Evolutionary conservation across 2,797 vertebrate species (phyloP).

Genomic region (Echeneis naucrates): DNA sequence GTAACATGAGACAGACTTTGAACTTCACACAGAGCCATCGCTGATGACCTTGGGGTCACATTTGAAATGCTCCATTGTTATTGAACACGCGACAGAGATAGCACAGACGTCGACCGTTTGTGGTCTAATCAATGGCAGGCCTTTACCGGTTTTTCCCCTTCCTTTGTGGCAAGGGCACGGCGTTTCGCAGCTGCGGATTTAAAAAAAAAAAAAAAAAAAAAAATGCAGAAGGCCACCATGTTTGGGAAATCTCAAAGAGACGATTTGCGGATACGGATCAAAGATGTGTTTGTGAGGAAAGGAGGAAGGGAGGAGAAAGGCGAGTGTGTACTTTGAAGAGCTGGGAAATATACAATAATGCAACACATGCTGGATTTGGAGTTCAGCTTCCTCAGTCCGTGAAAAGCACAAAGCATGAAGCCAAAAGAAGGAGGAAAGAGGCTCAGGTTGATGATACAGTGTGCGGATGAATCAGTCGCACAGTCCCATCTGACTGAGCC

Average conservation of each 20-base stretch:
- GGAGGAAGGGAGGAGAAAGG: background rate
- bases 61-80: constrained; percentile 55
- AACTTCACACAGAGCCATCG: constrained; percentile 50
- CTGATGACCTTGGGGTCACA: constrained; percentile 59
- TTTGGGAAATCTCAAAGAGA: constrained; percentile 21
- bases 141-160: constrained; percentile 23
- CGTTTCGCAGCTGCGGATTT: constrained; percentile 21
- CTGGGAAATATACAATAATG: constrained; percentile 6
- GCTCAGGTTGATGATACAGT: background rate
- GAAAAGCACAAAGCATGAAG: background rate
- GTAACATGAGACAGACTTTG: constrained; percentile 63
- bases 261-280: constrained; percentile 34
- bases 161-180: background rate
- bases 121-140: constrained; percentile 53
- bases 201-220: constrained; percentile 25
- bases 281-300: constrained; percentile 14
- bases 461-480: background rate
- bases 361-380: background rate
- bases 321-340: background rate
- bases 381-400: background rate
- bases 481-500: too few relatives aligned
- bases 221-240: constrained; percentile 13
- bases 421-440: too few relatives aligned
- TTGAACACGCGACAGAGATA: constrained; percentile 62
- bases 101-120: constrained; percentile 43